Percentiles rank a stretch among this genome's conserved stretches.
These are phyloP conservation scores for Aphelinus atriplicis DNA, from an alignment of 1,140 invertebrate genomes.

Conservation along the genomic window DNA sequence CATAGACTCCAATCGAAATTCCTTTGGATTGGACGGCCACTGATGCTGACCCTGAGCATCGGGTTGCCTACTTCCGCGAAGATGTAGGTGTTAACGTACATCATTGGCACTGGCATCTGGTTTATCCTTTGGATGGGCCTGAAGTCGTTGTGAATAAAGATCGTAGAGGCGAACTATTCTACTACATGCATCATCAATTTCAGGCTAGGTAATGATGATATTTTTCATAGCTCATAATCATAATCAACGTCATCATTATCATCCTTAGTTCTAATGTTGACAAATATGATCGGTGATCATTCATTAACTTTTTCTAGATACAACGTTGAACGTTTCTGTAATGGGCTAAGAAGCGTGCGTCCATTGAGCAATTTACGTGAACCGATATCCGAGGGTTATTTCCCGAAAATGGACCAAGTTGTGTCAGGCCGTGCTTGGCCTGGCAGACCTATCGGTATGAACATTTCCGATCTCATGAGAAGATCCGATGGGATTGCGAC, in stretches of 20 bases:
- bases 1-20: conserved; percentile 66
- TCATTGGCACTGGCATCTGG: conserved; percentile 88
- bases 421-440: conserved; percentile 74
- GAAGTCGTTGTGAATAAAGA: conserved; percentile 67
- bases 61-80: conserved; percentile 71
- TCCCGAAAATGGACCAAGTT: conserved; percentile 76
- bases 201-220: conserved; percentile 63
- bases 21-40: conserved; percentile 79
- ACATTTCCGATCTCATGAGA: conserved; percentile 73
- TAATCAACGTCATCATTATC: background rate
- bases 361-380: conserved; percentile 71
- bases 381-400: conserved; percentile 76
- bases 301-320: conserved; percentile 65
- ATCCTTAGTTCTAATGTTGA: background rate
- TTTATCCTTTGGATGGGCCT: conserved; percentile 77
- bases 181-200: conserved; percentile 73
- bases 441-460: conserved; percentile 69
- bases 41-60: conserved; percentile 78
- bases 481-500: conserved; percentile 73
- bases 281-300: too few relatives aligned
- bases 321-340: conserved; percentile 71
- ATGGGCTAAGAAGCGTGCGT: conserved; percentile 61
- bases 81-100: conserved; percentile 72
- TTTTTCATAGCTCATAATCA: background rate
- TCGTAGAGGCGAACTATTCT: conserved; percentile 71